Evolutionary conservation across 1,140 invertebrate species (phyloP).

Genomic region (Vollenhovia emeryi): DNA sequence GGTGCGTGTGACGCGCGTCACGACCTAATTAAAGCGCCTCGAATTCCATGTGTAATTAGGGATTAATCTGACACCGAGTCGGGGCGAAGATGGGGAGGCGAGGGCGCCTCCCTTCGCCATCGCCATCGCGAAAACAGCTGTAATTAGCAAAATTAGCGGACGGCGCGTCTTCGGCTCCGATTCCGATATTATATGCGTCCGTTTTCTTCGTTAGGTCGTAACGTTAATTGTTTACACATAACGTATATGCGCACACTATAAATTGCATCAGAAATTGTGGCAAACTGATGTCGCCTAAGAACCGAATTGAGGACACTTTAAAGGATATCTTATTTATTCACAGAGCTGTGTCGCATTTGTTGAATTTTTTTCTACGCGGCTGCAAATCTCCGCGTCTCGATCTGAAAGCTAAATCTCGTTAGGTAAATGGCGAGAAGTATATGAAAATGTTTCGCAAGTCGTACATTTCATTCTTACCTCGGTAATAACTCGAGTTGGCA

Average conservation of each 20-base stretch:
- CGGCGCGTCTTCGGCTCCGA: background rate
- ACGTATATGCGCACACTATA: background rate
- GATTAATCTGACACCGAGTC: conserved; percentile 68
- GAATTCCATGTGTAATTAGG: conserved; percentile 76
- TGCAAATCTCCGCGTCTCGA: background rate
- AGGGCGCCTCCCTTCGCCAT: conserved; percentile 6
- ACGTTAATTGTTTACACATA: background rate
- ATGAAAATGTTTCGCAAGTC: background rate
- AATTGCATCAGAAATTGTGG: background rate
- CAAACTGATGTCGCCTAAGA: background rate
- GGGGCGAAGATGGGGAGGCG: conserved; percentile 21
- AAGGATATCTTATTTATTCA: background rate
- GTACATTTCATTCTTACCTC: background rate
- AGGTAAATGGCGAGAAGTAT: background rate
- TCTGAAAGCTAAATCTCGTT: background rate
- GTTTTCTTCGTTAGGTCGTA: background rate
- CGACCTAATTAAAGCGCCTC: conserved; percentile 75
- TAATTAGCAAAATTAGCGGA: conserved; percentile 63
- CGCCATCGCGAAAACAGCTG: conserved; percentile 24
- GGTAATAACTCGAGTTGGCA: background rate
- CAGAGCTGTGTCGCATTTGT: background rate
- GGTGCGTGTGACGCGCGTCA: conserved; percentile 14
- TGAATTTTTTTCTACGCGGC: too few species aligned
- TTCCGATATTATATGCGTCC: background rate
- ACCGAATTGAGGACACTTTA: background rate